phyloP scores from a whole-genome alignment of 92 coral and sea anemone species.

The Porites lobata region DNA sequence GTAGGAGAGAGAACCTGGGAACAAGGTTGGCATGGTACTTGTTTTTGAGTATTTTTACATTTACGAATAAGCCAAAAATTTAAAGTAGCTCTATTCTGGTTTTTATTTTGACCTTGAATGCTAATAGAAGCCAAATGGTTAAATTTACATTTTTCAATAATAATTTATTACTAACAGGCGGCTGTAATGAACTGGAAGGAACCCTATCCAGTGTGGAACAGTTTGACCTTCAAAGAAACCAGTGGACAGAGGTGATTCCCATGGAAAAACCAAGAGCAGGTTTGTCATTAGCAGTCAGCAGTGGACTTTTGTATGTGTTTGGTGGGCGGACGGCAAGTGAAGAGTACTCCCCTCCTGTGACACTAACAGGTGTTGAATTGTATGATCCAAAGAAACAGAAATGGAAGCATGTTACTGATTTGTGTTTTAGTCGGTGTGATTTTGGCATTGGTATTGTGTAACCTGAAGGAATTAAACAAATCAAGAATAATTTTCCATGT shows the following conservation, averaged over 20 bases:
- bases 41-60: too few relatives aligned
- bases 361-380: slow-evolving; percentile 80
- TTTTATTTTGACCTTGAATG: too few relatives aligned
- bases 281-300: slow-evolving; percentile 71
- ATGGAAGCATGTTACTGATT: slow-evolving; percentile 81
- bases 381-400: slow-evolving; percentile 81
- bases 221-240: slow-evolving; percentile 60
- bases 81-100: too few relatives aligned
- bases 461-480: neutral
- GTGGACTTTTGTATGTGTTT: slow-evolving; percentile 78
- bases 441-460: slow-evolving; percentile 82
- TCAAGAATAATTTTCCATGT: neutral
- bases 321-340: slow-evolving; percentile 86
- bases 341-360: slow-evolving; percentile 85
- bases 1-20: too few relatives aligned
- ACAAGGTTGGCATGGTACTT: too few relatives aligned
- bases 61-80: too few relatives aligned
- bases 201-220: slow-evolving; percentile 83
- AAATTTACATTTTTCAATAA: neutral
- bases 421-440: slow-evolving; percentile 83
- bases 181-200: slow-evolving; percentile 78
- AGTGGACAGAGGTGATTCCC: slow-evolving; percentile 84
- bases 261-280: slow-evolving; percentile 82
- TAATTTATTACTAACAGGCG: slow-evolving; percentile 43
- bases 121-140: neutral